phyloP scores from a whole-genome alignment of 2,888 invertebrate species.

The Alviniconcha strummeri region DNA sequence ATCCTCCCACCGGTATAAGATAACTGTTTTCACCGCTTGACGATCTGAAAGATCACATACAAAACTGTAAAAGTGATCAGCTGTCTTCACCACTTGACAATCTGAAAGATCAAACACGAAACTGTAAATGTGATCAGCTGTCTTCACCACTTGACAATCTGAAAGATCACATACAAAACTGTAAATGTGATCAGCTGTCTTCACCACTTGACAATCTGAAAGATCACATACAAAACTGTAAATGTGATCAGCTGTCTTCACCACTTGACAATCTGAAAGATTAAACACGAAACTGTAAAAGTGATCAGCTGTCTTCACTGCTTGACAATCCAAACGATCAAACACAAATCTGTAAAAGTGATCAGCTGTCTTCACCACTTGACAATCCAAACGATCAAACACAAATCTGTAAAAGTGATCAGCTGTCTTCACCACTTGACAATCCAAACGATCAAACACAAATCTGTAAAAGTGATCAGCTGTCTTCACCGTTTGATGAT shows the following conservation, averaged over 20 bases:
- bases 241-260: slow-evolving; percentile 50
- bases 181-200: no score
- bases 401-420: no score
- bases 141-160: not conserved
- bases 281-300: not conserved
- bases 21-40: slow-evolving; percentile 60
- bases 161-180: not conserved
- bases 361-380: not conserved
- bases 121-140: not conserved
- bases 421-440: not conserved
- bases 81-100: slow-evolving; percentile 52
- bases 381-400: not conserved
- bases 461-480: no score
- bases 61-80: slow-evolving; percentile 31
- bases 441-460: no score
- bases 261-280: slow-evolving; percentile 37
- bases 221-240: not conserved
- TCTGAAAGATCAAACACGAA: not conserved
- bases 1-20: slow-evolving; percentile 67
- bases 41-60: no score
- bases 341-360: no score
- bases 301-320: not conserved
- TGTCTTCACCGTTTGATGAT: no score
- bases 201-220: no score
- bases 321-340: not conserved